Percentiles rank a stretch among this genome's conserved stretches.
These are phyloP conservation scores for Colletes collaris DNA, from an alignment of 2,888 invertebrate genomes.

Conservation along the genomic window DNA sequence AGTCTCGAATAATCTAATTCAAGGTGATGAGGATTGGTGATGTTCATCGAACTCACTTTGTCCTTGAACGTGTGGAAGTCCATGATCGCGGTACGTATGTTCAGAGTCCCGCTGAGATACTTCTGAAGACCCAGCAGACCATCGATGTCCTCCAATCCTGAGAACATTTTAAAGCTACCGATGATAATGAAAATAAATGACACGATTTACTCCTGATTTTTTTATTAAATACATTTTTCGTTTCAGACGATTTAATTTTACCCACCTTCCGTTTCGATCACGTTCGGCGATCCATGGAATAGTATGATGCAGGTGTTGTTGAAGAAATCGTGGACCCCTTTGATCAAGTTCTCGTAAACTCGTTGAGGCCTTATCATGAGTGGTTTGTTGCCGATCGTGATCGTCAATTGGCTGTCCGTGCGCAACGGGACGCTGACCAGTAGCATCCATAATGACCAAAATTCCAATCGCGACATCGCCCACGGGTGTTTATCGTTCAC, in stretches of 20 bases:
- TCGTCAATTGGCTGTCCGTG: neutral
- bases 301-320: constrained; percentile 81
- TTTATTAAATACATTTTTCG: too few species aligned
- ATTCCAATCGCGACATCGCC: neutral
- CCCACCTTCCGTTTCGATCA: constrained; percentile 73
- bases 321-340: constrained; percentile 75
- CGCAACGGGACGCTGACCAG: neutral
- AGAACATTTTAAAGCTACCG: neutral
- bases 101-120: constrained; percentile 67
- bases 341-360: constrained; percentile 73
- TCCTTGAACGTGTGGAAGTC: constrained; percentile 74
- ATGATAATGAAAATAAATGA: too few species aligned
- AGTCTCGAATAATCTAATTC: neutral
- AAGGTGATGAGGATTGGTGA: too few species aligned
- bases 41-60: constrained; percentile 56
- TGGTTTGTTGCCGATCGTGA: neutral
- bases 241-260: neutral
- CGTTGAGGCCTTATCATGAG: constrained; percentile 70
- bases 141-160: constrained; percentile 68
- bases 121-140: constrained; percentile 67
- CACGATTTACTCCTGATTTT: too few species aligned
- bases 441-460: neutral
- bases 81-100: constrained; percentile 76
- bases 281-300: constrained; percentile 67
- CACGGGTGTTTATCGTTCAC: neutral